Evolutionary conservation across 2,113 vertebrate genomes (phyloP).

Genomic region (Onychostruthus taczanowskii): DNA sequence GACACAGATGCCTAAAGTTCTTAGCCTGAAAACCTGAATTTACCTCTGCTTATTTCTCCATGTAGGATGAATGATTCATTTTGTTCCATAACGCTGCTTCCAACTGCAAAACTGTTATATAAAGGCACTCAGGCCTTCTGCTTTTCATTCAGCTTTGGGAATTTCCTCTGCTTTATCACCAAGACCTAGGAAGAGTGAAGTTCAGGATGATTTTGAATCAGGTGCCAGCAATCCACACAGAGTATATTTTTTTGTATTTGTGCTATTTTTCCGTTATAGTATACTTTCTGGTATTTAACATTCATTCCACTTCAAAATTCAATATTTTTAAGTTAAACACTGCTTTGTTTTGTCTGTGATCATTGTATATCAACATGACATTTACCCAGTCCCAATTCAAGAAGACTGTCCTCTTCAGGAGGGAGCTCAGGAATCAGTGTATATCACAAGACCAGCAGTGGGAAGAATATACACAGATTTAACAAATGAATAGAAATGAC

Average conservation of each 20-base stretch:
- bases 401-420: neutral
- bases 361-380: neutral
- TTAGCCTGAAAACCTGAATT: constrained; percentile 52
- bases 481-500: neutral
- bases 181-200: neutral
- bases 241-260: neutral
- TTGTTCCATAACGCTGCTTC: constrained; percentile 30
- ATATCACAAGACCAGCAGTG: neutral
- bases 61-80: constrained; percentile 47
- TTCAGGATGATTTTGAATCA: neutral
- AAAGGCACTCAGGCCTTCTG: neutral
- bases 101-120: constrained; percentile 20
- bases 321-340: neutral
- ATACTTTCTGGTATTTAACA: neutral
- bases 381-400: neutral
- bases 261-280: neutral
- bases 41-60: neutral
- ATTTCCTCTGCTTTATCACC: neutral
- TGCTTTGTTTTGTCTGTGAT: neutral
- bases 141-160: constrained; percentile 20
- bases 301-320: neutral
- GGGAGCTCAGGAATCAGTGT: neutral
- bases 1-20: constrained; percentile 3
- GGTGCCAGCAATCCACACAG: neutral
- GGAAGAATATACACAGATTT: neutral